A percentile compares a stretch with the other conserved stretches of the same genome.
Conservation (phyloP, 2,797 vertebrate genomes). For the Masticophis lateralis region DNA sequence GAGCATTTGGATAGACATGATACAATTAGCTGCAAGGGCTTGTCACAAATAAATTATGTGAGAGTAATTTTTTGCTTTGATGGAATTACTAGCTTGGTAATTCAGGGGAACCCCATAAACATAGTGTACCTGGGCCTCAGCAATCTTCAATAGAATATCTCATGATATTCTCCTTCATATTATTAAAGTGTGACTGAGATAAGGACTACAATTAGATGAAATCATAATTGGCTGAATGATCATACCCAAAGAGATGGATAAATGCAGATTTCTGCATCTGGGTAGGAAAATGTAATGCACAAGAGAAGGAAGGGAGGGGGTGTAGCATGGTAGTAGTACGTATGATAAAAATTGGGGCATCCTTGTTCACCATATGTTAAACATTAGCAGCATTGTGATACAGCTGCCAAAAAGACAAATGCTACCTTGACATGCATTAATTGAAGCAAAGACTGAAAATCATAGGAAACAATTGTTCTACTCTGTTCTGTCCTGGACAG, state of each 20-base stretch:
- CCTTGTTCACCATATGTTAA: not conserved
- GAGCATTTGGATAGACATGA: too few species aligned
- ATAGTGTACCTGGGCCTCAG: not conserved
- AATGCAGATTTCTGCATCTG: not conserved
- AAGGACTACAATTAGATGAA: not conserved
- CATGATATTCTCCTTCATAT: not conserved
- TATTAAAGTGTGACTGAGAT: not conserved
- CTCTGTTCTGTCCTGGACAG: not conserved
- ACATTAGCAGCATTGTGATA: not conserved
- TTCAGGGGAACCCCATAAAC: not conserved
- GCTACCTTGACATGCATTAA: not conserved
- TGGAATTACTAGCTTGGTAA: not conserved
- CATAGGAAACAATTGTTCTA: not conserved
- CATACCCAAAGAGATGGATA: not conserved
- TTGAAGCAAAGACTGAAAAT: not conserved
- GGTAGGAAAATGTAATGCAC: not conserved
- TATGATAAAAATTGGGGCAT: not conserved
- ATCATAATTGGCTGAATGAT: not conserved
- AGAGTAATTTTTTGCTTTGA: not conserved
- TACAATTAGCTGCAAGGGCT: too few species aligned
- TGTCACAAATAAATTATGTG: not conserved
- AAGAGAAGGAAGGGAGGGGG: not conserved
- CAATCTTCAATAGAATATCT: not conserved
- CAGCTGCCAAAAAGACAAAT: not conserved
- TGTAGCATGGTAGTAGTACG: not conserved